phyloP scores from a whole-genome alignment of 2,888 invertebrate genomes.

The Gastracanthus pulcherrimus region DNA sequence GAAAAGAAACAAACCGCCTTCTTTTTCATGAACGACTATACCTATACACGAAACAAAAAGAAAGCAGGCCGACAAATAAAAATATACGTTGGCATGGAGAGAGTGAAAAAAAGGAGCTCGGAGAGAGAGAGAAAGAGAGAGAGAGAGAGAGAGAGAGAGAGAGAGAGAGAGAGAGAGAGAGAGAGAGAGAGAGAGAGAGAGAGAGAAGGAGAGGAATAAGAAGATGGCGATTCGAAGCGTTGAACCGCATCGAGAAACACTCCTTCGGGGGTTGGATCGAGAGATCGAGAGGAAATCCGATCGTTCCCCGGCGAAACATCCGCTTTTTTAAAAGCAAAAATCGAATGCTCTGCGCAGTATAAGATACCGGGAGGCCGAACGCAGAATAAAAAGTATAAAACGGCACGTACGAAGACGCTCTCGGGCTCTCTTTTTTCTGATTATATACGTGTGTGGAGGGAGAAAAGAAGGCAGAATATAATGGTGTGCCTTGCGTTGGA shows the following conservation, averaged over 20 bases:
- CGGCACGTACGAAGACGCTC: slow-evolving; percentile 8
- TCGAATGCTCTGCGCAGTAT: slow-evolving; percentile 38
- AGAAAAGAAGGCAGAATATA: not conserved
- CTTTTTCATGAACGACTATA: slow-evolving; percentile 23
- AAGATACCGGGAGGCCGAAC: slow-evolving; percentile 13
- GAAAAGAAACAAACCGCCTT: slow-evolving; percentile 35
- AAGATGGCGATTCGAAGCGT: slow-evolving; percentile 53
- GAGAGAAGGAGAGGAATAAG: not conserved
- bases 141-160: not conserved
- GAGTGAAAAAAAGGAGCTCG: no score
- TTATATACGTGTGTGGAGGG: not conserved
- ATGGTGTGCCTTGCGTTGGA: not conserved
- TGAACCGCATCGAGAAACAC: slow-evolving; percentile 47
- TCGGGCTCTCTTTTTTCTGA: not conserved
- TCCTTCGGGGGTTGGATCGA: slow-evolving; percentile 48
- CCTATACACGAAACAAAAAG: slow-evolving; percentile 25
- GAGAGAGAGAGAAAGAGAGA: no score
- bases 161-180: not conserved
- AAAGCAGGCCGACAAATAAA: slow-evolving; percentile 21
- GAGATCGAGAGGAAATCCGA: slow-evolving; percentile 58
- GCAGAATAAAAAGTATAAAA: slow-evolving; percentile 43
- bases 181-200: not conserved
- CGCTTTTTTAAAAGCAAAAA: slow-evolving; percentile 55
- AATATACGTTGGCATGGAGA: slow-evolving; percentile 12
- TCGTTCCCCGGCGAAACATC: slow-evolving; percentile 53